Percentiles rank a stretch among this genome's conserved stretches.
These are phyloP conservation scores for Phlogophora meticulosa DNA, from an alignment of 2,888 invertebrate genomes.

Conservation along the genomic window DNA sequence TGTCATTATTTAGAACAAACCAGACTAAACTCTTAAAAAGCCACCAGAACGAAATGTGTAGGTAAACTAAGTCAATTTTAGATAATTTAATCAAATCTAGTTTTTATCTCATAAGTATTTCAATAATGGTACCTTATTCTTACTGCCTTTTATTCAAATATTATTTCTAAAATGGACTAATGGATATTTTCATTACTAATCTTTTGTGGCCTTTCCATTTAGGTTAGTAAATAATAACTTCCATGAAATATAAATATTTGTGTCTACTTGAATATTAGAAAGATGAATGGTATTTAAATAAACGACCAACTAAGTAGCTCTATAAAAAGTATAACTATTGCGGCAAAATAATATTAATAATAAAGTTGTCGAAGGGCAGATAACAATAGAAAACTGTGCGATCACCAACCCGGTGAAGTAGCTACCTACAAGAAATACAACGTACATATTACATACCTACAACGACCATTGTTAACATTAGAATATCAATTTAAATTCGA, in stretches of 20 bases:
- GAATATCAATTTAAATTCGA: background rate
- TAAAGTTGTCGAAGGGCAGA: background rate
- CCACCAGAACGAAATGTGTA: background rate
- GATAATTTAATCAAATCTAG: background rate
- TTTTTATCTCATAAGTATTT: slow-evolving; percentile 19
- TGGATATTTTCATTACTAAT: background rate
- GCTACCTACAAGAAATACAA: background rate
- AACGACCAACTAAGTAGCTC: no score
- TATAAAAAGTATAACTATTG: background rate
- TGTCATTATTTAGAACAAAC: background rate
- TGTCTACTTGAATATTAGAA: no score
- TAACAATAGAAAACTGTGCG: background rate
- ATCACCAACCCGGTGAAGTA: slow-evolving; percentile 8
- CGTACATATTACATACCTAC: no score
- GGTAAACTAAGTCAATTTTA: background rate
- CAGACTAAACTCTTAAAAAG: background rate
- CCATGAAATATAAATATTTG: background rate
- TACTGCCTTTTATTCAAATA: slow-evolving; percentile 8
- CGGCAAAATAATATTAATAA: background rate
- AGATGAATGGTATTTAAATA: no score
- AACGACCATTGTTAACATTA: background rate
- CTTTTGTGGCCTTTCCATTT: background rate
- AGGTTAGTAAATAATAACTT: background rate
- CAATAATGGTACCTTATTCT: background rate
- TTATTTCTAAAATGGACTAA: background rate